Conservation (phyloP, 2,113 vertebrate species). For the Sclerurus mexicanus region DNA sequence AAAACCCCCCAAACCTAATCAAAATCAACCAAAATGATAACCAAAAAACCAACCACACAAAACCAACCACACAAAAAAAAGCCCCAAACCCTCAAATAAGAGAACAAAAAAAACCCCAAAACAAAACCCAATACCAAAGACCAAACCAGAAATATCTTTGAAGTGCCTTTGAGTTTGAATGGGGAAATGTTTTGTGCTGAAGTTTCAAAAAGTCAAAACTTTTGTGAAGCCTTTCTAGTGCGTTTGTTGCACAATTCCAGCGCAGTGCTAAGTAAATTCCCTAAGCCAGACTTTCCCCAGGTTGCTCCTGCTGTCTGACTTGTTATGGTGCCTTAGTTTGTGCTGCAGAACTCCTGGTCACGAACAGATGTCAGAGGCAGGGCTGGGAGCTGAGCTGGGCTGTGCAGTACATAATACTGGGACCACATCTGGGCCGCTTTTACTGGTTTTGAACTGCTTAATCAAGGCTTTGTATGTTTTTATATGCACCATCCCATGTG, state of each 20-base stretch:
- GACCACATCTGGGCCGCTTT: not conserved
- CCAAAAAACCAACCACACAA: not conserved
- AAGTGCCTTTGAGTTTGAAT: not conserved
- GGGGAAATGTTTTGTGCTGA: not conserved
- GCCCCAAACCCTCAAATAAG: not conserved
- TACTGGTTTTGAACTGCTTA: not conserved
- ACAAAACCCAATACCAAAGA: fast-evolving
- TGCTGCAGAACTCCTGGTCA: not conserved
- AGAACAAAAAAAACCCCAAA: not conserved
- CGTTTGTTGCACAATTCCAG: not conserved
- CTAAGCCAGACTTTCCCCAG: not conserved
- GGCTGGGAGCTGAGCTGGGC: not conserved
- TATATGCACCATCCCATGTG: fast-evolving
- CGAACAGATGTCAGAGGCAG: fast-evolving
- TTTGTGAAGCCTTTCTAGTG: not conserved
- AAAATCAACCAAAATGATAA: not conserved
- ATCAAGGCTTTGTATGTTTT: fast-evolving
- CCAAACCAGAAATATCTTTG: not conserved
- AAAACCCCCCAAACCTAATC: not conserved
- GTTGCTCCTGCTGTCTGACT: not conserved
- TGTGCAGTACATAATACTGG: not conserved
- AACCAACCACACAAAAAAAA: not conserved
- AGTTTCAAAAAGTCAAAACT: not conserved
- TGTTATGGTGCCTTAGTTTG: not conserved
- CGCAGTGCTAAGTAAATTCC: not conserved